Conservation (phyloP, 2,113 vertebrate species). For the Campylomormyrus tamandua region DNA sequence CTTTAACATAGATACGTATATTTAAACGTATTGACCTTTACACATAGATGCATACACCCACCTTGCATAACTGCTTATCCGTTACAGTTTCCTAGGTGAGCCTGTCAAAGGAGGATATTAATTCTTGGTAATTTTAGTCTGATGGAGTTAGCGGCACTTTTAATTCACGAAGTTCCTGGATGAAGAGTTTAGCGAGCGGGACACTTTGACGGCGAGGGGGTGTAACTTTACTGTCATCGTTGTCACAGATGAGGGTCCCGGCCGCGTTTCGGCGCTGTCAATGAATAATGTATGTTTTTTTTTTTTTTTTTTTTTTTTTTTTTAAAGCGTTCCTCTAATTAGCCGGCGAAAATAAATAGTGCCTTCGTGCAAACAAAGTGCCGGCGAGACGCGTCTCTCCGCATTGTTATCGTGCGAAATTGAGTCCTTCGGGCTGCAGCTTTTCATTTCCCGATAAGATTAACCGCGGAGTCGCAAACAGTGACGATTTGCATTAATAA, state of each 20-base stretch:
- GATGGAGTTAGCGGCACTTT: background rate
- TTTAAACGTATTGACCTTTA: background rate
- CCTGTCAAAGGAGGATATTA: background rate
- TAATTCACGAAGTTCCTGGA: background rate
- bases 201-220: background rate
- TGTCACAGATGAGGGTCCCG: background rate
- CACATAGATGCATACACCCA: background rate
- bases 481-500: conserved; percentile 53
- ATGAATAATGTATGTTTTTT: conserved; percentile 20
- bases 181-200: background rate
- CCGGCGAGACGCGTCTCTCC: conserved; percentile 13
- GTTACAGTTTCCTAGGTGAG: background rate
- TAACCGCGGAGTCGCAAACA: conserved; percentile 60
- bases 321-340: conserved; percentile 10
- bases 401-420: conserved; percentile 60
- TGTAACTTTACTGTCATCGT: background rate
- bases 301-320: conserved; percentile 19
- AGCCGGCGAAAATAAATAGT: conserved; percentile 19
- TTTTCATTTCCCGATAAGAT: conserved; percentile 42
- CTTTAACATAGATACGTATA: background rate
- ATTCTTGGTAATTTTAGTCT: background rate
- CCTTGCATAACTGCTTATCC: too few relatives aligned
- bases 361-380: conserved; percentile 13
- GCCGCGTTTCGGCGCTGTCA: background rate
- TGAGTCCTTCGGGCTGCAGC: conserved; percentile 46